Conservation (phyloP, 1,140 invertebrate species). For the Pseudoatta argentina region DNA sequence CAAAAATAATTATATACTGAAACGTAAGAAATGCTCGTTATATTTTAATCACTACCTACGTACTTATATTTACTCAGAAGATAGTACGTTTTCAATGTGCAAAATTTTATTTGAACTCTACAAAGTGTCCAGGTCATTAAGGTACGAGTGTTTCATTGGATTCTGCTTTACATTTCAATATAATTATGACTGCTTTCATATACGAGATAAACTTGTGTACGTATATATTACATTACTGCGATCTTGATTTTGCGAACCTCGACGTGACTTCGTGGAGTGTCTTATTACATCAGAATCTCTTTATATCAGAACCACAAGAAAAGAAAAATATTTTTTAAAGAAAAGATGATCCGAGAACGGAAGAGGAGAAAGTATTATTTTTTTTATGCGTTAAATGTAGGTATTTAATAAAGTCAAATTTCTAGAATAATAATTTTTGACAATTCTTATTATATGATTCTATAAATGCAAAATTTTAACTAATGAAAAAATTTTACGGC, state of each 20-base stretch:
- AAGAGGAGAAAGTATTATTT: no score
- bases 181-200: slow-evolving; percentile 18
- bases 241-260: background rate
- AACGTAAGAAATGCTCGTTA: background rate
- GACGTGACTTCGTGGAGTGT: background rate
- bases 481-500: no score
- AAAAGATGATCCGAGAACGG: no score
- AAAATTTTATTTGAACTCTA: slow-evolving; percentile 13
- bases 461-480: no score
- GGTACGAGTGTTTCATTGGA: slow-evolving; percentile 18
- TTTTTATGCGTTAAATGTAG: no score
- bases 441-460: no score
- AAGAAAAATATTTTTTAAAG: no score
- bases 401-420: no score
- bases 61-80: background rate
- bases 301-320: no score
- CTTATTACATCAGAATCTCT: background rate
- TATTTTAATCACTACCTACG: background rate
- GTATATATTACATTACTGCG: background rate
- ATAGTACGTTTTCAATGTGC: slow-evolving; percentile 3
- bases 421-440: no score
- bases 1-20: slow-evolving; percentile 8
- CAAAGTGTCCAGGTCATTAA: slow-evolving; percentile 30
- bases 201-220: background rate
- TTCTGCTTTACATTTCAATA: background rate